These are phyloP conservation scores for Lipotes vexillifer DNA, from an alignment of 2,113 vertebrate genomes.

Conservation along the genomic window DNA sequence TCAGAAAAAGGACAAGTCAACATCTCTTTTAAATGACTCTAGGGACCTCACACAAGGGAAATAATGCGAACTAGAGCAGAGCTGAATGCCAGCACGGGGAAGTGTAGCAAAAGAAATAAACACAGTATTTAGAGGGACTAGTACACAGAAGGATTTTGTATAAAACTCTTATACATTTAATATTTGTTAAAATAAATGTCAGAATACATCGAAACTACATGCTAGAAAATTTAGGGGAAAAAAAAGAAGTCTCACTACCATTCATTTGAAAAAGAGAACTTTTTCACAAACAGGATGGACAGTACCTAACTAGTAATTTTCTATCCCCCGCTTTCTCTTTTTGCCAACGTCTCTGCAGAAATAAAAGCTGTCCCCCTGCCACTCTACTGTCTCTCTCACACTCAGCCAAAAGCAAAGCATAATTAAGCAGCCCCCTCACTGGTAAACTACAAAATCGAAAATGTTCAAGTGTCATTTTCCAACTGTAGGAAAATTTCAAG, in stretches of 20 bases:
- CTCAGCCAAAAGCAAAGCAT: neutral
- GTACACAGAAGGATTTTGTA: neutral
- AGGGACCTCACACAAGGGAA: neutral
- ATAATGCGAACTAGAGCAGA: neutral
- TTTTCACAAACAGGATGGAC: slow-evolving; percentile 61
- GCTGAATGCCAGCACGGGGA: neutral
- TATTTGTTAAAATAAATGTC: neutral
- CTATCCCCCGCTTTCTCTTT: slow-evolving; percentile 65
- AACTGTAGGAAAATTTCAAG: neutral
- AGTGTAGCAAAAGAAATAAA: neutral
- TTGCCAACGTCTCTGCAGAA: slow-evolving; percentile 40
- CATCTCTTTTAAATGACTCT: neutral
- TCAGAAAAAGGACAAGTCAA: neutral
- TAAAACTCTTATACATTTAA: neutral
- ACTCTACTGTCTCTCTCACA: slow-evolving; percentile 25
- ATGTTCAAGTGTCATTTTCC: neutral
- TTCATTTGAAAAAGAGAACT: slow-evolving; percentile 30
- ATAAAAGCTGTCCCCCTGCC: slow-evolving; percentile 43
- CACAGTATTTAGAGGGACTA: neutral
- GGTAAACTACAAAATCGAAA: slow-evolving; percentile 9
- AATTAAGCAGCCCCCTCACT: neutral
- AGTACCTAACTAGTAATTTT: slow-evolving; percentile 69
- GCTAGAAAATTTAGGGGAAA: neutral
- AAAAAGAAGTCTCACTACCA: slow-evolving; percentile 9
- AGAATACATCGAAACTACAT: neutral